Conservation (phyloP, 92 coral and sea anemone species). For the Blastomussa wellsi region DNA sequence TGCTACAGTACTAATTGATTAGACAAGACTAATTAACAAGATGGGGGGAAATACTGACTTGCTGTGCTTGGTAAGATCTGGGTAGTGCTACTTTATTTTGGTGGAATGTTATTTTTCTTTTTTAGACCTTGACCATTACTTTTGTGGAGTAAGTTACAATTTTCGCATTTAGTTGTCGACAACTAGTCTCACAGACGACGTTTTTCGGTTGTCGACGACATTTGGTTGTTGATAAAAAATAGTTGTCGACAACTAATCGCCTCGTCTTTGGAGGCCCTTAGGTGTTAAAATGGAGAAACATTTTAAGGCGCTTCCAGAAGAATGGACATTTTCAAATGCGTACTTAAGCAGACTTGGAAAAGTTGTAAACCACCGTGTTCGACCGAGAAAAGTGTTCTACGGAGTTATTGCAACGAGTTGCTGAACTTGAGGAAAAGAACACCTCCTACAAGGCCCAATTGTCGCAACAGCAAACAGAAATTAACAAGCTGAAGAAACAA, state of each 20-base stretch:
- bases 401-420: not conserved
- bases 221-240: too few relatives aligned
- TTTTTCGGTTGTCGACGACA: too few relatives aligned
- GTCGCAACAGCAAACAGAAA: not conserved
- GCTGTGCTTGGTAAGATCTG: not conserved
- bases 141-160: not conserved
- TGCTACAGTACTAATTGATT: not conserved
- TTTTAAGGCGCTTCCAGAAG: not conserved
- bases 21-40: not conserved
- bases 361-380: not conserved
- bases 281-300: not conserved
- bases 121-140: not conserved
- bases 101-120: not conserved
- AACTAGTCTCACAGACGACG: too few relatives aligned
- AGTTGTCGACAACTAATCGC: too few relatives aligned
- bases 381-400: not conserved
- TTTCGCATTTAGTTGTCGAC: too few relatives aligned
- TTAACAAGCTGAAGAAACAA: not conserved
- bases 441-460: not conserved
- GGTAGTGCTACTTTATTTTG: not conserved
- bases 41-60: not conserved
- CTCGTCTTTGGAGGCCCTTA: too few relatives aligned
- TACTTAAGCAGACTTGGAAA: not conserved
- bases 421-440: not conserved
- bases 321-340: not conserved